Evolutionary conservation across 2,888 invertebrate genomes (phyloP), one percentile per base, ranked within the genome.

Genomic region (Tenthredo livida): DNA sequence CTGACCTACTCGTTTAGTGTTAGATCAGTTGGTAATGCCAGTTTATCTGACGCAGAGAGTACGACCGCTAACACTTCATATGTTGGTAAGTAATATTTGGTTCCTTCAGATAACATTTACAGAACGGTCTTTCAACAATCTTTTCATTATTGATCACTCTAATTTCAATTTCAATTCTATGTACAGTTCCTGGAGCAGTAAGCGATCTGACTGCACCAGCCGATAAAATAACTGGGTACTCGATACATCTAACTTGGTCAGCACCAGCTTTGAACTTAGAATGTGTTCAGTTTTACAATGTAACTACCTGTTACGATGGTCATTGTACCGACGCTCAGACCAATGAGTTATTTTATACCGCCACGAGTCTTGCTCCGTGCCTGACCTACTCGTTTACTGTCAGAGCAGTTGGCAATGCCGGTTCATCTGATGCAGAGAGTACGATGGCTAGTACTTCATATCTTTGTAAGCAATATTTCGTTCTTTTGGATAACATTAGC

Each of bases 371-470:
- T 25, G 72, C 58, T 12, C 88, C 89, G 15, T 89, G 89, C 54
- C 65, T 61, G 25, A 77, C 82, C 29, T 89, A 88, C 61, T 84
- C 77, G 40, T 87, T 88, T 70, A 85, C 86, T 0, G 87, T 88
- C 3, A 17, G 25, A 58, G 73, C 84, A 70, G 84, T 37, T 73
- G 84, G 85, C 12, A 21, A 25, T 15, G 78, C 33, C 7, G 84
- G 70, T 29, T 70, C 85, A 84, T 88, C 89, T 43, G 82, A 80
- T n/a, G 86, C 86, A 54, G 77, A 83, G 5, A 87, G 84, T 78
- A 77, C 86, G 25, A 87, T 83, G 10, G 86, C 70, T n/a, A n/a
- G n/a, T n/a, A 92, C 91, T 17, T 83, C 83, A 37, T 90, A 89
- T 80, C 85, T 87, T 40, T 86, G 92, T 92, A 87, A 86, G 89